Evolutionary conservation across 2,888 invertebrate species (phyloP).

Genomic region (Andricus curvator): DNA sequence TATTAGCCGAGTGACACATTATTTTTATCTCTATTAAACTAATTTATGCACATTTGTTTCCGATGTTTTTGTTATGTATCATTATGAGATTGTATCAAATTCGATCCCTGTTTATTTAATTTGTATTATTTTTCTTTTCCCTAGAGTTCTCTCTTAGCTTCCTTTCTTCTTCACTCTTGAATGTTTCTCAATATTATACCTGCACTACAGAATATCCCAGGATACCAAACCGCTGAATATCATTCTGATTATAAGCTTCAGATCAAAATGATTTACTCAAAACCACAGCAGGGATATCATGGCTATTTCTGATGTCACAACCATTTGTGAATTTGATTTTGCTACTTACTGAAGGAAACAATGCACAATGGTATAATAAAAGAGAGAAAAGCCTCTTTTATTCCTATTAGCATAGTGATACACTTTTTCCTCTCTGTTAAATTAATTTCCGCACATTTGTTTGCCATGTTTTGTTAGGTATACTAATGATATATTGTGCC

Average conservation of each 20-base stretch:
- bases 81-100: background rate
- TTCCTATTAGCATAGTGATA: background rate
- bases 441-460: background rate
- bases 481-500: background rate
- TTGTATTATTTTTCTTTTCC: background rate
- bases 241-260: too few relatives aligned
- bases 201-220: too few relatives aligned
- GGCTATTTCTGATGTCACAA: too few relatives aligned
- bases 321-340: too few relatives aligned
- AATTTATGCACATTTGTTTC: background rate
- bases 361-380: too few relatives aligned
- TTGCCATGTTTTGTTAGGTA: background rate
- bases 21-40: background rate
- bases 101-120: background rate
- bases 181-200: too few relatives aligned
- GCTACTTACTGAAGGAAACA: too few relatives aligned
- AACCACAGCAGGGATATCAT: too few relatives aligned
- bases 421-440: background rate
- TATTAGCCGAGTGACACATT: conserved; percentile 2
- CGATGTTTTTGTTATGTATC: background rate
- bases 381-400: background rate
- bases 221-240: too few relatives aligned
- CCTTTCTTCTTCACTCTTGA: too few relatives aligned
- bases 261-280: too few relatives aligned
- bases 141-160: too few relatives aligned